These are phyloP conservation scores for Cataglyphis albicans DNA, from an alignment of 2,888 invertebrate genomes.

Conservation along the genomic window DNA sequence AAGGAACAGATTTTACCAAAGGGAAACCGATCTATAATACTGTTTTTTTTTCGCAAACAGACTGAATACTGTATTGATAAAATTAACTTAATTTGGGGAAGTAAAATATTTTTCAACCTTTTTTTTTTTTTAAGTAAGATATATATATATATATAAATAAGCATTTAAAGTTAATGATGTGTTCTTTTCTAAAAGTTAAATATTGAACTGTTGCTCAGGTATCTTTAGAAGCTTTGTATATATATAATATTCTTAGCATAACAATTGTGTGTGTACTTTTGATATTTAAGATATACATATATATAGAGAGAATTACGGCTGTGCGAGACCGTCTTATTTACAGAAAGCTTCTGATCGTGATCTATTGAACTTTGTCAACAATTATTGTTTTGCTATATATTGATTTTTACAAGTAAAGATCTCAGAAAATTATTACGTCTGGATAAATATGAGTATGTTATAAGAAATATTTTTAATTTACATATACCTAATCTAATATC, in stretches of 20 bases:
- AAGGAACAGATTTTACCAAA: slow-evolving; percentile 62
- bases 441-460: slow-evolving; percentile 8
- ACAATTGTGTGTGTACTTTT: not conserved
- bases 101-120: not conserved
- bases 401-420: slow-evolving; percentile 30
- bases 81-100: slow-evolving; percentile 37
- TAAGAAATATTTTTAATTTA: not conserved
- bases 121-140: not conserved
- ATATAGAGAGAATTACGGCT: slow-evolving; percentile 43
- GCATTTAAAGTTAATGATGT: slow-evolving; percentile 1
- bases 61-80: slow-evolving; percentile 60
- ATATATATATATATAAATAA: not conserved
- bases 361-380: not conserved
- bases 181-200: slow-evolving; percentile 22
- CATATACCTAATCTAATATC: not conserved
- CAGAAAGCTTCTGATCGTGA: slow-evolving; percentile 21
- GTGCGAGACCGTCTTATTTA: slow-evolving; percentile 44
- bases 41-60: slow-evolving; percentile 50
- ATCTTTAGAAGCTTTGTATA: slow-evolving; percentile 15
- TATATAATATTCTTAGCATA: not conserved
- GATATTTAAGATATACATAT: slow-evolving; percentile 2
- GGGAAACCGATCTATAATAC: slow-evolving; percentile 57
- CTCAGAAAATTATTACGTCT: slow-evolving; percentile 21
- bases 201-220: slow-evolving; percentile 50
- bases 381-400: not conserved